Evolutionary conservation across 2,113 vertebrate genomes (phyloP).

Genomic region (Peromyscus polionotus): DNA sequence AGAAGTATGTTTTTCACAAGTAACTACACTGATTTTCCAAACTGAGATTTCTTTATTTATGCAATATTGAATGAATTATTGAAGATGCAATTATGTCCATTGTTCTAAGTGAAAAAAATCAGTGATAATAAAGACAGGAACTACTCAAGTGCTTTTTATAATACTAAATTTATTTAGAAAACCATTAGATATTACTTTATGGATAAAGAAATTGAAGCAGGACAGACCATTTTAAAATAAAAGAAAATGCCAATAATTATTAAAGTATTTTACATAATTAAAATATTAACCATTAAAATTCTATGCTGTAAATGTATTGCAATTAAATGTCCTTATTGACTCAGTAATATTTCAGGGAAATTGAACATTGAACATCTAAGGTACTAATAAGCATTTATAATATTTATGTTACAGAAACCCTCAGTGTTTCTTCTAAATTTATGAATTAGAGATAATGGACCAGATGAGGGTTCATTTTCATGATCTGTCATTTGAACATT

Average conservation of each 20-base stretch:
- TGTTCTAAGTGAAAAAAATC: not conserved
- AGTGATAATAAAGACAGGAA: not conserved
- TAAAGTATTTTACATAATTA: not conserved
- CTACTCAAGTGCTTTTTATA: no score
- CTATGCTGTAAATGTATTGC: not conserved
- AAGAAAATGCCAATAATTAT: not conserved
- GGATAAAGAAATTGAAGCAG: not conserved
- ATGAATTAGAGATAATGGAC: not conserved
- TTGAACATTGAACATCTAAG: slow-evolving; percentile 41
- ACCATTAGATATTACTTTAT: not conserved
- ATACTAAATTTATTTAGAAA: not conserved
- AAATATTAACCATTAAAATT: not conserved
- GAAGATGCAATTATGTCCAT: not conserved
- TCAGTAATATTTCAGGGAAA: slow-evolving; percentile 37
- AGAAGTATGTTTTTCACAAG: slow-evolving; percentile 62
- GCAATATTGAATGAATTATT: not conserved
- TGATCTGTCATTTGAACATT: slow-evolving; percentile 26
- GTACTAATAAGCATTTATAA: slow-evolving; percentile 46
- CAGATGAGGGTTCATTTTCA: not conserved
- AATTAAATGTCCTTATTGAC: slow-evolving; percentile 47
- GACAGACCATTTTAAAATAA: not conserved
- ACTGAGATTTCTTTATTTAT: slow-evolving; percentile 70
- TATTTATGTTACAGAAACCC: slow-evolving; percentile 59
- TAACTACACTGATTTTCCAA: slow-evolving; percentile 66
- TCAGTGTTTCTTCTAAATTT: not conserved